Evolutionary conservation across 2,888 invertebrate species (phyloP).

Genomic region (Lepidochitona cinerea): DNA sequence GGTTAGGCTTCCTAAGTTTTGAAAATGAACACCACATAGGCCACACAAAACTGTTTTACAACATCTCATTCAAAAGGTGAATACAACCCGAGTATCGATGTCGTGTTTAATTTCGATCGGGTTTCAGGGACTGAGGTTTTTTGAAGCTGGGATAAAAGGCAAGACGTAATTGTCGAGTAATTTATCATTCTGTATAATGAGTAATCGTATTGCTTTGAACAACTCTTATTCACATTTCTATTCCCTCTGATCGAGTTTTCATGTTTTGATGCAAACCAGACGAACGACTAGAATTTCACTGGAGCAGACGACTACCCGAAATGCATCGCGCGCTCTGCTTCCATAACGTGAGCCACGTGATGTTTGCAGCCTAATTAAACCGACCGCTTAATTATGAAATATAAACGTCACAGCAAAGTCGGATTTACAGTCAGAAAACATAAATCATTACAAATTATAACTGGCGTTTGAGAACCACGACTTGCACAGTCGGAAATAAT

Average conservation of each 20-base stretch:
- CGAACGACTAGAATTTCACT: background rate
- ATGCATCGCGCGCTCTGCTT: background rate
- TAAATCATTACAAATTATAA: too few species aligned
- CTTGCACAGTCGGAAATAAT: too few species aligned
- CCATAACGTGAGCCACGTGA: too few species aligned
- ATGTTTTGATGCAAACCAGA: background rate
- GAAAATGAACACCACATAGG: too few species aligned
- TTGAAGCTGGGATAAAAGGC: background rate
- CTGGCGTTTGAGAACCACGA: too few species aligned
- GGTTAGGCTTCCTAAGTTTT: too few species aligned
- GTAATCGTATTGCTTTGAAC: background rate
- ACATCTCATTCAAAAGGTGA: too few species aligned
- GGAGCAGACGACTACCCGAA: background rate
- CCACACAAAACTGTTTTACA: too few species aligned
- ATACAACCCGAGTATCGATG: background rate
- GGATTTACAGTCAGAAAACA: too few species aligned
- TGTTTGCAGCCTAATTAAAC: too few species aligned
- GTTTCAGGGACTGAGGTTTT: background rate
- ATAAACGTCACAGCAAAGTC: too few species aligned
- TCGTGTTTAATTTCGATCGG: constrained; percentile 2
- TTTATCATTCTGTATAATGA: background rate
- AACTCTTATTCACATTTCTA: background rate
- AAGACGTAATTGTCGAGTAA: background rate
- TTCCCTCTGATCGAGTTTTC: background rate
- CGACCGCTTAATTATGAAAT: too few species aligned